These are phyloP conservation scores for Polydrusus cervinus DNA, from an alignment of 2,888 invertebrate genomes.

Conservation along the genomic window DNA sequence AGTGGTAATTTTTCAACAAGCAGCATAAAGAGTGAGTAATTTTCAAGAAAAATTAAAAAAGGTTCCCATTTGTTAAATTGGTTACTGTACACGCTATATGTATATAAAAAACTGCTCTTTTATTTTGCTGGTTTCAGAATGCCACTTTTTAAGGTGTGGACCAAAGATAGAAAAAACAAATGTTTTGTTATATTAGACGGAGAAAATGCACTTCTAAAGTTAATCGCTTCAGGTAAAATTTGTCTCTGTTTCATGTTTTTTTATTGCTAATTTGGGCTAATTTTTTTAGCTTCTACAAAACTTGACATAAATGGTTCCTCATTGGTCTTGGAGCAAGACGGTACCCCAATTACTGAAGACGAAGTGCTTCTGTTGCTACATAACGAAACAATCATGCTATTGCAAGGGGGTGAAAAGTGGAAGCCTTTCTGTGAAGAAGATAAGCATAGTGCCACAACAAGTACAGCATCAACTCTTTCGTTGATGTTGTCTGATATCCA, in stretches of 20 bases:
- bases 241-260: not conserved
- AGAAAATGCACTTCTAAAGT: not conserved
- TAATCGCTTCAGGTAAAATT: not conserved
- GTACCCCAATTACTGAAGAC: slow-evolving; percentile 1
- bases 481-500: not conserved
- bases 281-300: slow-evolving; percentile 7
- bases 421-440: not conserved
- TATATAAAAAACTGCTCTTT: no score
- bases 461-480: not conserved
- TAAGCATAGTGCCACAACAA: not conserved
- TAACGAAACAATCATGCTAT: slow-evolving; percentile 5
- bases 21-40: no score
- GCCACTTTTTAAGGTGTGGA: not conserved
- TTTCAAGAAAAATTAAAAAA: no score
- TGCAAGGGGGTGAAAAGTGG: not conserved
- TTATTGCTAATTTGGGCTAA: not conserved
- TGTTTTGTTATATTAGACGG: not conserved
- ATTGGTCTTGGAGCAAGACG: not conserved
- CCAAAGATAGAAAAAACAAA: not conserved
- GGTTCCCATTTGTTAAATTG: no score
- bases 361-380: not conserved
- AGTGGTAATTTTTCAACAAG: no score
- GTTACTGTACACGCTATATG: no score
- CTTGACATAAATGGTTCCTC: slow-evolving; percentile 1
- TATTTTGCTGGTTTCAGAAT: no score